Percentiles rank a stretch among this genome's conserved stretches.
Conservation (phyloP, 2,888 invertebrate species). For the Eupeodes luniger region DNA sequence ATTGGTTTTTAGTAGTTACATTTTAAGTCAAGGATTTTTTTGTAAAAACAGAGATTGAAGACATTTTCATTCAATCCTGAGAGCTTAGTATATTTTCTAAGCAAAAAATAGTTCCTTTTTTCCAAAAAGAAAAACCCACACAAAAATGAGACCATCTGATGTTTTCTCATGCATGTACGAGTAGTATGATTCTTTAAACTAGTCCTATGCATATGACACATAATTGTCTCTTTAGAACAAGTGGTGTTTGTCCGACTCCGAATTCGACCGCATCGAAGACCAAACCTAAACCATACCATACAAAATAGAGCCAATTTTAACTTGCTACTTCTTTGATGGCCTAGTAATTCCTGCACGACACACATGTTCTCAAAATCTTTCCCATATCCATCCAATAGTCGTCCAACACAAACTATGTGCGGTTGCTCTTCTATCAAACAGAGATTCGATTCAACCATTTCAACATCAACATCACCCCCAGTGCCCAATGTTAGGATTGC, state of each 20-base stretch:
- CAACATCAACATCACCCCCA: not conserved
- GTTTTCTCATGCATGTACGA: conserved; percentile 4
- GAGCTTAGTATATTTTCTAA: conserved; percentile 25
- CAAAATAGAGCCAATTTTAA: not conserved
- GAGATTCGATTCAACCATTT: not conserved
- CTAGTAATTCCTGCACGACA: conserved; percentile 69
- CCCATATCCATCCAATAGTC: conserved; percentile 25
- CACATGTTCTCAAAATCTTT: conserved; percentile 69
- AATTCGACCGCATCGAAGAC: too few species aligned
- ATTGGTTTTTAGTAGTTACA: not conserved
- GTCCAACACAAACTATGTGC: conserved; percentile 15
- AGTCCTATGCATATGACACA: not conserved
- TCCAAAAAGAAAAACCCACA: not conserved
- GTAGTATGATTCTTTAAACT: conserved; percentile 10
- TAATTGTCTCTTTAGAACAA: conserved; percentile 15
- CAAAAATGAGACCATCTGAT: not conserved
- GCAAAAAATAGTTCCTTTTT: conserved; percentile 34
- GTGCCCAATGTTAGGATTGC: too few species aligned
- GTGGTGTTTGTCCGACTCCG: conserved; percentile 10
- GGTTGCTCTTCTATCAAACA: conserved; percentile 13
- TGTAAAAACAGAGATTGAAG: not conserved
- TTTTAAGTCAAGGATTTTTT: not conserved
- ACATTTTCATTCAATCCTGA: not conserved
- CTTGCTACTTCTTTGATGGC: conserved; percentile 48
- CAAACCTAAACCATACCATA: not conserved